Percentiles rank a stretch among this genome's conserved stretches.
Conservation (phyloP, 2,888 invertebrate species). For the Ptychoptera albimana region DNA sequence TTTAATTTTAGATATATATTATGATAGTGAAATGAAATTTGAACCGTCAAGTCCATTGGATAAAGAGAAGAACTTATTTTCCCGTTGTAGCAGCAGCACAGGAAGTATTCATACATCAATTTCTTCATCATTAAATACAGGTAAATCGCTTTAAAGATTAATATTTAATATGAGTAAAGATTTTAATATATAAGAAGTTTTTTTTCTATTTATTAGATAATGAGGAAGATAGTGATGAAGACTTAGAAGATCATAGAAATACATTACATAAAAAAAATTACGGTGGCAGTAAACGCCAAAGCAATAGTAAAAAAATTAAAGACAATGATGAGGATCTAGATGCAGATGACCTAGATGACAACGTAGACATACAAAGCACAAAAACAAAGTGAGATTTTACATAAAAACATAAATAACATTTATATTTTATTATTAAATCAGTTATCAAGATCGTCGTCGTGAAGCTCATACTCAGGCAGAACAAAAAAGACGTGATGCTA, state of each 20-base stretch:
- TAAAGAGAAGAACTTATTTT: slow-evolving; percentile 39
- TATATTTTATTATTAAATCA: slow-evolving; percentile 36
- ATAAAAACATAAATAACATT: too few species aligned
- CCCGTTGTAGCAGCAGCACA: slow-evolving; percentile 61
- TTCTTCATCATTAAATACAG: slow-evolving; percentile 66
- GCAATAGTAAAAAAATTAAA: neutral
- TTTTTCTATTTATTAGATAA: too few species aligned
- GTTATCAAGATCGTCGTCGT: slow-evolving; percentile 82
- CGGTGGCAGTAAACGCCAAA: too few species aligned
- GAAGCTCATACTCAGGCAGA: slow-evolving; percentile 95
- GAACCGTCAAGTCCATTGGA: slow-evolving; percentile 43
- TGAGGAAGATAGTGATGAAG: too few species aligned
- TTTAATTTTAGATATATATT: too few species aligned
- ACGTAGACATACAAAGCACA: slow-evolving; percentile 40
- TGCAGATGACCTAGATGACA: slow-evolving; percentile 45
- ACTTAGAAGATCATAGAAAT: too few species aligned
- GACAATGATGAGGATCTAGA: neutral
- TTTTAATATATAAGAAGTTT: too few species aligned
- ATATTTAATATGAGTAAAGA: too few species aligned
- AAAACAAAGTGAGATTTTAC: too few species aligned
- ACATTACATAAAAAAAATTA: too few species aligned
- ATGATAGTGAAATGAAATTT: slow-evolving; percentile 26
- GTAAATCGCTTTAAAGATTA: slow-evolving; percentile 25
- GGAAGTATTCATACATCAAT: slow-evolving; percentile 64
- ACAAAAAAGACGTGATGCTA: slow-evolving; percentile 91